Percentiles rank a stretch among this genome's conserved stretches.
These are phyloP conservation scores for Heliconius melpomene DNA, from an alignment of 1,140 invertebrate species.

Conservation along the genomic window DNA sequence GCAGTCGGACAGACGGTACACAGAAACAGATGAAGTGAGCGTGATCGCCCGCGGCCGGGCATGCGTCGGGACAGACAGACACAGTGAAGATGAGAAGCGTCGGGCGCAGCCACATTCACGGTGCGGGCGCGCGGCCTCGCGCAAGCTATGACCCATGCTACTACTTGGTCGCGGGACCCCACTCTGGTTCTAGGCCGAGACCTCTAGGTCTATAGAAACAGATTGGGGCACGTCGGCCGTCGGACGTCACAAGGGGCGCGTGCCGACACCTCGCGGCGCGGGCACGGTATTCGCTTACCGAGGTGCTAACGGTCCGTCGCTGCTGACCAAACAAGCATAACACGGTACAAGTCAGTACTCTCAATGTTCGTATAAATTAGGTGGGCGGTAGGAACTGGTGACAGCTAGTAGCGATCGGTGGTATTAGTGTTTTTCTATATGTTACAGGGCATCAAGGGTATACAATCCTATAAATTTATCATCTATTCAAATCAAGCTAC, in stretches of 20 bases:
- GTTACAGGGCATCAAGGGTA: slow-evolving; percentile 29
- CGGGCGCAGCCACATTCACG: slow-evolving; percentile 80
- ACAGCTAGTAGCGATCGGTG: slow-evolving; percentile 40
- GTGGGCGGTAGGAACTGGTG: slow-evolving; percentile 43
- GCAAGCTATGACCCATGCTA: slow-evolving; percentile 80
- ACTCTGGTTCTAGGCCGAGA: slow-evolving; percentile 37
- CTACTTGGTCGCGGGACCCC: slow-evolving; percentile 63
- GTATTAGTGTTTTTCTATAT: slow-evolving; percentile 34
- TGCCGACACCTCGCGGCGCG: slow-evolving; percentile 71
- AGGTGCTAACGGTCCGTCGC: slow-evolving; percentile 79
- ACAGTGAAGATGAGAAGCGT: slow-evolving; percentile 79
- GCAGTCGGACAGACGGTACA: slow-evolving; percentile 76
- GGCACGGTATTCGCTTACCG: slow-evolving; percentile 74
- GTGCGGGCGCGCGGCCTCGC: slow-evolving; percentile 77
- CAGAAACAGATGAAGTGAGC: slow-evolving; percentile 80
- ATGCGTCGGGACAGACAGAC: slow-evolving; percentile 80
- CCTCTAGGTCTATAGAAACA: slow-evolving; percentile 32
- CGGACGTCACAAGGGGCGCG: slow-evolving; percentile 78
- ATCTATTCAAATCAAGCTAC: slow-evolving; percentile 15
- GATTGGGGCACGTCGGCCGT: slow-evolving; percentile 56
- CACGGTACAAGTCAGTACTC: slow-evolving; percentile 78
- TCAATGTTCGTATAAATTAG: slow-evolving; percentile 64
- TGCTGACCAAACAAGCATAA: slow-evolving; percentile 80
- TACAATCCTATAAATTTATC: slow-evolving; percentile 22
- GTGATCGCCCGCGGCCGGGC: slow-evolving; percentile 77